Evolutionary conservation across 1,140 invertebrate genomes (phyloP).

Genomic region (Cheumatopsyche charites): DNA sequence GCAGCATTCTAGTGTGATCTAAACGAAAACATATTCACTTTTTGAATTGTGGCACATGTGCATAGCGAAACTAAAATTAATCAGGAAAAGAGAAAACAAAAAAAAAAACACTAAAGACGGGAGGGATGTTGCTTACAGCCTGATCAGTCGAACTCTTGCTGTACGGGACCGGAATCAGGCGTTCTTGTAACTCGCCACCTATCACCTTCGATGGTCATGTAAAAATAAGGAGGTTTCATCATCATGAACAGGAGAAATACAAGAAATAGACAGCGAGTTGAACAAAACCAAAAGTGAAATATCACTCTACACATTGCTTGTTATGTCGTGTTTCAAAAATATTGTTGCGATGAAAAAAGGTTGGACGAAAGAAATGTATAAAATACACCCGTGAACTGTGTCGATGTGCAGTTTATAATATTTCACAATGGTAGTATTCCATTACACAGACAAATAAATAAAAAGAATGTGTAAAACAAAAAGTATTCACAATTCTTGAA

Average conservation of each 20-base stretch:
- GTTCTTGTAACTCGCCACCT: conserved; percentile 98
- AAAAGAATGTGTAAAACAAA: conserved; percentile 33
- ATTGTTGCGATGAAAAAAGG: too few species aligned
- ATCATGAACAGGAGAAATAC: conserved; percentile 33
- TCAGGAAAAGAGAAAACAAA: not conserved
- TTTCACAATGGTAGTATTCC: conserved; percentile 31
- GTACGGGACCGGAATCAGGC: conserved; percentile 98
- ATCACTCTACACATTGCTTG: not conserved
- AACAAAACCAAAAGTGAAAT: conserved; percentile 19
- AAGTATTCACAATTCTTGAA: conserved; percentile 44
- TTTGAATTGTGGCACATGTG: conserved; percentile 22
- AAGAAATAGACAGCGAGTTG: conserved; percentile 44
- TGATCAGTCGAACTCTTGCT: conserved; percentile 99
- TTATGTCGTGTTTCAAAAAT: not conserved
- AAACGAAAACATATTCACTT: too few species aligned
- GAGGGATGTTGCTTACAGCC: conserved; percentile 87
- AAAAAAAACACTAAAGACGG: conserved; percentile 22
- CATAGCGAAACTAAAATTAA: conserved; percentile 33
- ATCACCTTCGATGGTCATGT: conserved; percentile 91
- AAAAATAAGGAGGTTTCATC: conserved; percentile 62
- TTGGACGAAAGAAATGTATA: not conserved
- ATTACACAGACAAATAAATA: conserved; percentile 44
- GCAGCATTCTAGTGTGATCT: too few species aligned
- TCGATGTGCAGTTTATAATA: conserved; percentile 1
- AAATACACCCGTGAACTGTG: conserved; percentile 1